Evolutionary conservation across 2,797 vertebrate species (phyloP), one percentile per base, ranked within the genome.

Genomic region (Hyperoplus immaculatus): DNA sequence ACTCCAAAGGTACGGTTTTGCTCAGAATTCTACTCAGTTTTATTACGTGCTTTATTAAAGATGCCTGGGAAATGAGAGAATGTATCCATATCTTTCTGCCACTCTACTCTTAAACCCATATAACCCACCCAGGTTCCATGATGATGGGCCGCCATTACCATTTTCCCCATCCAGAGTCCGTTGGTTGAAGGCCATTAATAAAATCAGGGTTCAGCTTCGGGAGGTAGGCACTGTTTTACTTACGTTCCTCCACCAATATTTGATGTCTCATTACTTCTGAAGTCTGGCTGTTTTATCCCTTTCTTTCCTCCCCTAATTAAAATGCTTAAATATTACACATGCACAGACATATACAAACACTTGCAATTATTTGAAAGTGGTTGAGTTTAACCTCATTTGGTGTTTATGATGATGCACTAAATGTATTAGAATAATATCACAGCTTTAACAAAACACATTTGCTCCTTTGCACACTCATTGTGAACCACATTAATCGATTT

Each of bases 141-240:
- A 96, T 77, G 91, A 92, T 43, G 96, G 94, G n/a, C 91, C 93
- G 1, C 94, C 94, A 0, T 81, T 95, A 74, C 96, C 95, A 0
- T 97, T 98, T 89, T 93, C 97, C 8, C 94, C 94, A 46, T 96
- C 97, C 53, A 96, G 96, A 95, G 91, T 97, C 4, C 95, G 87
- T 13, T 99, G 98, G 98, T 94, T 99, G 82, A 97, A 96, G 95
- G 98, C 96, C 78, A 97, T 99, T 83, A 98, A 94, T 93, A 98
- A 98, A 97, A 97, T 99, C 82, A 95, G 97, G 84, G 92, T 98
- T 83, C 96, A 94, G 73, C 95, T 99, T 59, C 96, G 96, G n/a
- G 96, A 99, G 98, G 98, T 99, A 97, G 87, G 96, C 73, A 55
- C 6, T 69, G 41, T 75, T 84, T 67, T 12, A 58, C 12, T 73